Percentiles rank a stretch among this genome's conserved stretches.
Conservation (phyloP, 2,888 invertebrate genomes). For the Dolomedes plantarius region DNA sequence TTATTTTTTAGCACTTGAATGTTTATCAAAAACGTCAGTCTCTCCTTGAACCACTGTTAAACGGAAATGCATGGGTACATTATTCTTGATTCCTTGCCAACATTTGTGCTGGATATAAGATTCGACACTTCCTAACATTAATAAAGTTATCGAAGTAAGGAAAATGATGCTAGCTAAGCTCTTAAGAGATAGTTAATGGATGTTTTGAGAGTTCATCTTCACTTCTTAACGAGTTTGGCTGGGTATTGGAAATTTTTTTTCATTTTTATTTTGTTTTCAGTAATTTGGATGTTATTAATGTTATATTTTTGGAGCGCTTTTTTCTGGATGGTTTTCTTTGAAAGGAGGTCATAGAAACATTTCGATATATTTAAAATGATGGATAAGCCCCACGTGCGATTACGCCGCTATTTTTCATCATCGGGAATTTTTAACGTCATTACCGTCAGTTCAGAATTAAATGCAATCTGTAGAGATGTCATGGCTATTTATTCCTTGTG, state of each 20-base stretch:
- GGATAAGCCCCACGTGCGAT: too few species aligned
- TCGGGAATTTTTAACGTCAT: neutral
- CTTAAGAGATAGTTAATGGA: constrained; percentile 6
- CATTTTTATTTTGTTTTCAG: neutral
- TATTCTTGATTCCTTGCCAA: neutral
- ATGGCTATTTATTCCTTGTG: too few species aligned
- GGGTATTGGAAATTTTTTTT: neutral
- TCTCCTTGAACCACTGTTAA: neutral
- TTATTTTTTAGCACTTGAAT: too few species aligned
- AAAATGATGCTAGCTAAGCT: constrained; percentile 3
- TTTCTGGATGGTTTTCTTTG: too few species aligned
- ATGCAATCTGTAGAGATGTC: too few species aligned
- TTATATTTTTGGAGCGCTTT: too few species aligned
- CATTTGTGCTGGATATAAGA: neutral
- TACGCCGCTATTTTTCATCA: too few species aligned
- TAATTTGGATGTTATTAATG: neutral
- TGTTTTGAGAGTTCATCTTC: neutral
- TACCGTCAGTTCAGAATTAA: neutral
- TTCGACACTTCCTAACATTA: neutral
- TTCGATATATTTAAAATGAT: too few species aligned
- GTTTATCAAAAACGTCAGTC: too few species aligned
- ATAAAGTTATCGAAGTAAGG: neutral
- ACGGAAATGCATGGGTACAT: neutral
- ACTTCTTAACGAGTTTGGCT: constrained; percentile 1
- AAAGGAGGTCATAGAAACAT: too few species aligned